Conservation (phyloP, 1,140 invertebrate genomes). For the Linepithema humile region DNA sequence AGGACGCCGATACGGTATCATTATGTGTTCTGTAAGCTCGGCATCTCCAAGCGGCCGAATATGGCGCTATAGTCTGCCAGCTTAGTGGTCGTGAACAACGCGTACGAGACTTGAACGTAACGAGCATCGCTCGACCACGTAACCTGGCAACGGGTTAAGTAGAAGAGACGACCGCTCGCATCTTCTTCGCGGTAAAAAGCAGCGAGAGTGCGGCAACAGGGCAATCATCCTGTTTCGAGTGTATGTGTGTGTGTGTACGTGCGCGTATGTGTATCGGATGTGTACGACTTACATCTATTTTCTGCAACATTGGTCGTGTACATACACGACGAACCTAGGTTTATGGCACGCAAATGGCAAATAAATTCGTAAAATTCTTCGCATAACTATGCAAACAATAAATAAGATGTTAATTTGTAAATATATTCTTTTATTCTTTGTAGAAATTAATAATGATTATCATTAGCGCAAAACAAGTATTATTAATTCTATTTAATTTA, state of each 20-base stretch:
- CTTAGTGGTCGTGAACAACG: conserved; percentile 2
- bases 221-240: conserved; percentile 20
- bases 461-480: background rate
- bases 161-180: conserved; percentile 23
- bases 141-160: conserved; percentile 26
- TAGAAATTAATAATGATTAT: background rate
- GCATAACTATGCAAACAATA: background rate
- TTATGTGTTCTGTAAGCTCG: conserved; percentile 16
- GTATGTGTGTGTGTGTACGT: background rate
- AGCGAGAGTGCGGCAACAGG: background rate
- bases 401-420: background rate
- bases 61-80: background rate
- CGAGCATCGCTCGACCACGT: conserved; percentile 9
- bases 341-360: background rate
- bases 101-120: background rate
- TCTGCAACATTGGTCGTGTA: background rate
- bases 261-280: background rate
- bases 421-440: background rate
- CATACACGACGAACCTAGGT: background rate
- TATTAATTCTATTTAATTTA: too few species aligned
- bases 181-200: conserved; percentile 21
- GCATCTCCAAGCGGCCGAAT: conserved; percentile 5
- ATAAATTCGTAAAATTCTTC: conserved; percentile 2
- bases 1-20: background rate
- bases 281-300: conserved; percentile 34